Percentiles rank a stretch among this genome's conserved stretches.
Conservation (phyloP, 2,113 vertebrate species). For the Loxodonta africana region DNA sequence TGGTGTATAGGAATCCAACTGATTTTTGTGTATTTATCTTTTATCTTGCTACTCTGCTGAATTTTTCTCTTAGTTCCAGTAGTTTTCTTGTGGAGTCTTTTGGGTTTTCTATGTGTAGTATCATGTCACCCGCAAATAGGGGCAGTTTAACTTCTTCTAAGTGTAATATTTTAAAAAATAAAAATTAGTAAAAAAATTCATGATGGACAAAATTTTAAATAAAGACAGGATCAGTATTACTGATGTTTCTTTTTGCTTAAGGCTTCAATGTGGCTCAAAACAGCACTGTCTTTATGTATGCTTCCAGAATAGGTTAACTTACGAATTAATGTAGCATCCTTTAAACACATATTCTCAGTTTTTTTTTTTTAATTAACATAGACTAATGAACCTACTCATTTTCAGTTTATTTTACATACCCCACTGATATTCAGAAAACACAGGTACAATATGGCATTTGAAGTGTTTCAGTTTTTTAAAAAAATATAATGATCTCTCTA, state of each 20-base stretch:
- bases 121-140: too few relatives aligned
- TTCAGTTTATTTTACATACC: not conserved
- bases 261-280: not conserved
- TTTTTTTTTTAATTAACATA: not conserved
- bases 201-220: too few relatives aligned
- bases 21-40: too few relatives aligned
- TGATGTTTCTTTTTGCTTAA: not conserved
- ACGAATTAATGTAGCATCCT: not conserved
- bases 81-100: too few relatives aligned
- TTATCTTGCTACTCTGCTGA: too few relatives aligned
- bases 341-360: not conserved
- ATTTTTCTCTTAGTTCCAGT: too few relatives aligned
- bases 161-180: too few relatives aligned
- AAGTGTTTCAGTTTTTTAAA: not conserved
- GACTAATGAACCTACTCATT: not conserved
- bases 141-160: too few relatives aligned
- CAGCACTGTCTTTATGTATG: not conserved
- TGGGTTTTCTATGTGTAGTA: too few relatives aligned
- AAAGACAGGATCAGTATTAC: too few relatives aligned
- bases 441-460: not conserved
- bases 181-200: too few relatives aligned
- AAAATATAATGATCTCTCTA: not conserved
- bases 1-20: too few relatives aligned
- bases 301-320: not conserved
- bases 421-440: not conserved